A percentile compares a stretch with the other conserved stretches of the same genome.
Evolutionary conservation across 2,888 invertebrate genomes (phyloP).

Genomic region (Shargacucullia verbasci): DNA sequence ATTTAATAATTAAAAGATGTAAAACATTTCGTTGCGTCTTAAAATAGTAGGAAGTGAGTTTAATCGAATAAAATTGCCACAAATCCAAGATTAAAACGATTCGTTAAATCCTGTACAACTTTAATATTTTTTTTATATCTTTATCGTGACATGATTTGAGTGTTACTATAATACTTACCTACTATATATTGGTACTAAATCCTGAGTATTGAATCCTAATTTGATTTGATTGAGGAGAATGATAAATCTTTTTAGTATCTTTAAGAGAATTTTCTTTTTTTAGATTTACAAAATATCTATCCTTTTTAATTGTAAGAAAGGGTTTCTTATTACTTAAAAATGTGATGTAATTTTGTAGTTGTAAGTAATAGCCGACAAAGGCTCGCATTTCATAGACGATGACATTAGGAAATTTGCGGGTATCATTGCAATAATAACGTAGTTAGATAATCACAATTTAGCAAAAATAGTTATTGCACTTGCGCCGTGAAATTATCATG

Average conservation of each 20-base stretch:
- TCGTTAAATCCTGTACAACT: too few relatives aligned
- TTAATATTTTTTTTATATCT: too few relatives aligned
- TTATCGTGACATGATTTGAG: constrained; percentile 12
- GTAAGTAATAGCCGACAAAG: constrained; percentile 59
- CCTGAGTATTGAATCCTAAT: constrained; percentile 4
- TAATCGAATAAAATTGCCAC: too few relatives aligned
- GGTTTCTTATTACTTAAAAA: constrained; percentile 71
- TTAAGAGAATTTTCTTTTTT: constrained; percentile 11
- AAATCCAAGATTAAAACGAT: too few relatives aligned
- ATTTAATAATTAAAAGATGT: too few relatives aligned
- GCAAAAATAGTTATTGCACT: constrained; percentile 50
- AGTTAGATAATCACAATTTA: constrained; percentile 47
- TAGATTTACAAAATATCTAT: constrained; percentile 21
- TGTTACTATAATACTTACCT: constrained; percentile 1
- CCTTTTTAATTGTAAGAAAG: constrained; percentile 24
- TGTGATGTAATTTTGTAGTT: constrained; percentile 73
- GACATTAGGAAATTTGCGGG: constrained; percentile 62
- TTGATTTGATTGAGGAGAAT: background rate
- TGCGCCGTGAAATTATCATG: constrained; percentile 23
- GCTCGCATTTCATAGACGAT: constrained; percentile 63
- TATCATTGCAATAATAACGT: constrained; percentile 62
- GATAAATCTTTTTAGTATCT: constrained; percentile 1
- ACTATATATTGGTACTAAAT: background rate
- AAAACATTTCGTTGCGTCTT: constrained; percentile 9
- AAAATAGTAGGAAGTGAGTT: too few relatives aligned